Base-by-base conservation (phyloP, 2,113 vertebrate genomes). In the Nanger granti region DNA sequence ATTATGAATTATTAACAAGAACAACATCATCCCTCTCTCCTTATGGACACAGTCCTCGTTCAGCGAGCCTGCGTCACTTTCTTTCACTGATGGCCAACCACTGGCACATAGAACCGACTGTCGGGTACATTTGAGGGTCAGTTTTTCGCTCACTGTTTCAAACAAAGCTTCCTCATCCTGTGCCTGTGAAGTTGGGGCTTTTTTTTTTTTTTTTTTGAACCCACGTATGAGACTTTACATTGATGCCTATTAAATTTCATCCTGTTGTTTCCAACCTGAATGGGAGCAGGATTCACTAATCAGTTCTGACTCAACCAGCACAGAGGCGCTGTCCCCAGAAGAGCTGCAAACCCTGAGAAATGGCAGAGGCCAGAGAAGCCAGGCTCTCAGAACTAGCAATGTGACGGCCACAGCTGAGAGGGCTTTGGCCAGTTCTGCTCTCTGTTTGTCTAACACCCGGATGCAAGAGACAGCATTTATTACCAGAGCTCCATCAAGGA, bases 221-320 rank as follows among this genome's bases (percentile, higher is more conserved):
- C 84, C 26, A 54, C 12, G 84, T 9, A n/a, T 4, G 1, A 79
- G 80, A 96, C 94, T 92, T 96, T 96, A 96, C 95, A 90, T 96
- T 97, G 85, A 88, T 73, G 85, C 90, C 96, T 97, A 96, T 97
- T 97, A 97, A 97, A 96, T 96, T 88, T 59, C 93, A 87, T 86
- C 93, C 97, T 92, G 95, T 98, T 94, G 98, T 90, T 97, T 76
- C 59, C 79, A 62, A 83, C 60, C 91, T 92, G 89, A 97, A 80
- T 10, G 59, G 64, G 54, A 88, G 44, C n/a, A 0, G n/a, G 79
- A 84, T 94, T 79, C 11, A 18, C 87, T 93, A 44, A 94, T 97
- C 96, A 97, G 88, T 86, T 82, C 20, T 10, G 96, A 49, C 83
- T 60, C 93, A 62, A 28, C 54, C 62, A 17, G 41, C n/a, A 31